A percentile compares a stretch with the other conserved stretches of the same genome.
Evolutionary conservation across 2,113 vertebrate genomes (phyloP).

Genomic region (Halichoeres trimaculatus): DNA sequence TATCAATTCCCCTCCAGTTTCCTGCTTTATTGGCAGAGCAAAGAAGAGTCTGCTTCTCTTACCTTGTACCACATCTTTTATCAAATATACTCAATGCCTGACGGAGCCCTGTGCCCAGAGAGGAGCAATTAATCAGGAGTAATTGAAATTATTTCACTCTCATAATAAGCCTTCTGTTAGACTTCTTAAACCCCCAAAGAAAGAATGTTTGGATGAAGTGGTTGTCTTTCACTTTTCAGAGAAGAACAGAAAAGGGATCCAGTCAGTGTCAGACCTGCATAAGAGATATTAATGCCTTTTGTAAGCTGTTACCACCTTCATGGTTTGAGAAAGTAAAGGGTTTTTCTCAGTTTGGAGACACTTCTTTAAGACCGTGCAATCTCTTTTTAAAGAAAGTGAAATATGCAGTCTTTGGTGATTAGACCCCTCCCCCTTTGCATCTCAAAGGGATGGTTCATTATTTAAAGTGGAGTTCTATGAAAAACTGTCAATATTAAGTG

Average conservation of each 20-base stretch:
- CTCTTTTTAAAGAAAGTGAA: no score
- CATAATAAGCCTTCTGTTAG: constrained; percentile 18
- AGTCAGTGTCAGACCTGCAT: not conserved
- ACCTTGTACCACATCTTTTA: constrained; percentile 27
- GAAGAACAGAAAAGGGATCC: not conserved
- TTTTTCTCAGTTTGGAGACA: not conserved
- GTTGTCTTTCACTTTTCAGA: not conserved
- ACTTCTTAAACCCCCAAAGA: not conserved
- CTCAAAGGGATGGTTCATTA: no score
- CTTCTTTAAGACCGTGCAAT: no score
- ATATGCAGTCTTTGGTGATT: no score
- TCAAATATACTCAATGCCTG: constrained; percentile 13
- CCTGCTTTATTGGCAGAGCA: constrained; percentile 4
- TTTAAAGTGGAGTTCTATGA: no score
- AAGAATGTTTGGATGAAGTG: not conserved
- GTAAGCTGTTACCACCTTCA: not conserved
- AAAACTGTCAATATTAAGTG: no score
- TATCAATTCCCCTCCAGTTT: constrained; percentile 56
- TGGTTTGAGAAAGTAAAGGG: not conserved
- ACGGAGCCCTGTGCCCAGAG: constrained; percentile 5
- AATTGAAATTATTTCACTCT: constrained; percentile 24
- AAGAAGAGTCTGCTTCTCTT: constrained; percentile 12
- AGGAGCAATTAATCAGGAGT: constrained; percentile 36
- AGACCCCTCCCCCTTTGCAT: no score
- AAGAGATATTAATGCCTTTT: constrained; percentile 16